Evolutionary conservation across 2,797 vertebrate species (phyloP).

Genomic region (Champsocephalus esox): DNA sequence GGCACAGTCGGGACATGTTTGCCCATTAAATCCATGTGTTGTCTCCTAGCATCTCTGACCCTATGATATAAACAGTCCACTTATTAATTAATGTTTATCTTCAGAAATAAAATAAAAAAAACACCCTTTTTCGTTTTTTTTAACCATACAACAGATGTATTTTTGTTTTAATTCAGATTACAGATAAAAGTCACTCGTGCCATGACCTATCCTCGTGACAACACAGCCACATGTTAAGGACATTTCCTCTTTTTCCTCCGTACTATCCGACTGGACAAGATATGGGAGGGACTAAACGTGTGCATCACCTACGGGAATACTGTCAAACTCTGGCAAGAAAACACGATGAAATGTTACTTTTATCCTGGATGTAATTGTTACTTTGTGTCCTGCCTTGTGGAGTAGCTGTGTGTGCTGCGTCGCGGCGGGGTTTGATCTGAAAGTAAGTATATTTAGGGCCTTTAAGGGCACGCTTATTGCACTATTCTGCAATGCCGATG

Average conservation of each 20-base stretch:
- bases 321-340: conserved; percentile 7
- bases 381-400: background rate
- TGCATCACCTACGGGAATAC: conserved; percentile 48
- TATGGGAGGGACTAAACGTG: conserved; percentile 65
- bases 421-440: background rate
- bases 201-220: background rate
- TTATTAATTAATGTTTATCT: background rate
- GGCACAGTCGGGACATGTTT: conserved; percentile 16
- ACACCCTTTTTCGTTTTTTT: too few species aligned
- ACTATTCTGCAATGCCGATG: background rate
- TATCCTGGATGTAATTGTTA: background rate
- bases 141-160: background rate
- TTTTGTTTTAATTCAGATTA: too few species aligned
- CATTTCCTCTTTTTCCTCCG: background rate
- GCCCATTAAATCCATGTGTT: background rate
- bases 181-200: background rate
- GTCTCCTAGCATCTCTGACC: background rate
- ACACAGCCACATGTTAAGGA: background rate
- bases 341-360: background rate
- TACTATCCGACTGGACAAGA: background rate
- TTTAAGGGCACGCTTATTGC: background rate
- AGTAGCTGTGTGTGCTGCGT: conserved; percentile 8
- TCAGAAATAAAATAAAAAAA: background rate
- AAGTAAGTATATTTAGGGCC: conserved; percentile 54
- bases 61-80: background rate